These are phyloP conservation scores for Metellina segmentata DNA, from an alignment of 2,888 invertebrate genomes.

Conservation along the genomic window DNA sequence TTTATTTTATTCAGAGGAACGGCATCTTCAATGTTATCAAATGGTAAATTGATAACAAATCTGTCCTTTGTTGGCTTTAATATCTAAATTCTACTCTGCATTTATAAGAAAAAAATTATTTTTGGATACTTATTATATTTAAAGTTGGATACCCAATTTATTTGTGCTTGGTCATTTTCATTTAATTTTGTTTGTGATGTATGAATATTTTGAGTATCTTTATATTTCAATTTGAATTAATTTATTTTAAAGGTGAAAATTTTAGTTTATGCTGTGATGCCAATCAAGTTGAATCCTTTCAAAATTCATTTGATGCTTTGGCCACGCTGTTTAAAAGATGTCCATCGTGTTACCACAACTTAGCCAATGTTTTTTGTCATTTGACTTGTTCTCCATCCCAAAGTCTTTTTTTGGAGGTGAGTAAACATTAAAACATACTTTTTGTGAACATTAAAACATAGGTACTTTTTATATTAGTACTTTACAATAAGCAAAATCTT, in stretches of 20 bases:
- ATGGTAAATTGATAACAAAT: too few species aligned
- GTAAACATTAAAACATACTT: constrained; percentile 78
- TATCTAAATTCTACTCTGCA: too few species aligned
- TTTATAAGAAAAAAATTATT: background rate
- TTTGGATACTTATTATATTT: background rate
- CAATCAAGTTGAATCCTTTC: constrained; percentile 58
- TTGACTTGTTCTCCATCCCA: constrained; percentile 91
- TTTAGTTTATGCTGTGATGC: constrained; percentile 76
- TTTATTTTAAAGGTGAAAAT: constrained; percentile 49
- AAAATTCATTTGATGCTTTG: constrained; percentile 79
- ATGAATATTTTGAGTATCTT: background rate
- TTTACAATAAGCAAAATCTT: too few species aligned
- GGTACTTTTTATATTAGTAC: too few species aligned
- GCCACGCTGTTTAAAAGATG: constrained; percentile 89
- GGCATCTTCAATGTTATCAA: too few species aligned
- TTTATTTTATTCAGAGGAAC: too few species aligned
- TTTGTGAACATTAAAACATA: too few species aligned
- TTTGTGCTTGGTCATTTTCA: background rate
- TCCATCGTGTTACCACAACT: constrained; percentile 93
- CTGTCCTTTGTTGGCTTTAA: too few species aligned
- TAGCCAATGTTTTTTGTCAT: constrained; percentile 90
- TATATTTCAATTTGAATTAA: background rate
- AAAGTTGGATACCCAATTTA: background rate
- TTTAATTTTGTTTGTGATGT: too few species aligned
- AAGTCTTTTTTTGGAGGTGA: constrained; percentile 86